Base-by-base conservation (phyloP, 2,888 invertebrate genomes). In the Mesopsocus fuscifrons region DNA sequence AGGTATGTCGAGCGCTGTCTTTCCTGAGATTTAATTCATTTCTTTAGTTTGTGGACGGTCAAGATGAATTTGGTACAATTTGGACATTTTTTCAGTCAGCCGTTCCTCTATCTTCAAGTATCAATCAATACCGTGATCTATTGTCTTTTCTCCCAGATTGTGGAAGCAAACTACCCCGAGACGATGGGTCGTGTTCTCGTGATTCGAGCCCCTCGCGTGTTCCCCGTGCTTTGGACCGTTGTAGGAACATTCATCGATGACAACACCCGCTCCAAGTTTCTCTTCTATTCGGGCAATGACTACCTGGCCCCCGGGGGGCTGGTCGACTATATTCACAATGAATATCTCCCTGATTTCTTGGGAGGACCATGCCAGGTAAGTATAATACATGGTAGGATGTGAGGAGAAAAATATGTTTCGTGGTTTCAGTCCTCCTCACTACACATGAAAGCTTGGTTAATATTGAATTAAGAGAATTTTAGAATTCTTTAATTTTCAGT, bases 241-340 rank as follows among this genome's bases (percentile, higher is more conserved):
- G 83, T 94, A 49, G 84, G 85, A 61, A 85, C 91, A 2, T 92
- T 94, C 59, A 94, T 94, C 54, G 77, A 92, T 62, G 92, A 92
- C 60, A 82, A 84, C 59, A 92, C 91, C 1, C 74, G 91, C 48
- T 79, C 80, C 52, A 89, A 91, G 61, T 89, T 91, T 62, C 66
- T 89, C 57, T 85, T 94, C 60, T 89, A 88, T 61, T 87, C 85
- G 47, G 87, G 84, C 34, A 82, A 81, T 52, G 87, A 88, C 60
- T 84, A 85, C 56, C 79, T 81, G 54, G 76, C 71, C 50, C 66
- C 75, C 3, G 87, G 84, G 11, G 87, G 87, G 1, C 66, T 92
- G 6, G 72, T 74, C 16, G 85, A 88, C 59, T 89, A 84, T 57
- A 83, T 94, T 47, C 78, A 82, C 42, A 72, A 77, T 48, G 77